These are phyloP conservation scores for Calameuta idolon DNA, from an alignment of 2,888 invertebrate genomes.

Conservation along the genomic window DNA sequence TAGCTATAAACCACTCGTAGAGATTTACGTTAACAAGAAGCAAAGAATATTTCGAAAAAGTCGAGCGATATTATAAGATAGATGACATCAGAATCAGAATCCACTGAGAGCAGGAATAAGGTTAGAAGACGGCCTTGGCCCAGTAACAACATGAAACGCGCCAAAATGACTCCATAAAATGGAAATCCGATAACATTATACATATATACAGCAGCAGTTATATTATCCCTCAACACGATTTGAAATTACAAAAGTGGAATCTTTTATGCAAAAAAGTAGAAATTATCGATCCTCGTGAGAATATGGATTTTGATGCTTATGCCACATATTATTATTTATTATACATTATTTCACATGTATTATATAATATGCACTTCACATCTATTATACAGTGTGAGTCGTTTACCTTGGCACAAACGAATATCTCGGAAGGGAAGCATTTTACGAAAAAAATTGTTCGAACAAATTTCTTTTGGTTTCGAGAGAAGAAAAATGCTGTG, in stretches of 20 bases:
- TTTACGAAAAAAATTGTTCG: too few species aligned
- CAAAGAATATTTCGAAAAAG: neutral
- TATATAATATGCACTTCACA: too few species aligned
- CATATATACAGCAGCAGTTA: neutral
- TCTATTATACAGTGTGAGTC: too few species aligned
- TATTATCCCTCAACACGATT: neutral
- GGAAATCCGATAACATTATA: neutral
- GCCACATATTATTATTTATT: too few species aligned
- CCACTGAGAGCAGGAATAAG: neutral
- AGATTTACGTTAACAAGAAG: neutral
- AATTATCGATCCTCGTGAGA: neutral
- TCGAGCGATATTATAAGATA: constrained; percentile 3
- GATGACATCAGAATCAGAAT: constrained; percentile 1
- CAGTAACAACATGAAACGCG: neutral
- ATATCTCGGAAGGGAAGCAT: too few species aligned
- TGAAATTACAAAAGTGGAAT: neutral
- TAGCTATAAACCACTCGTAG: neutral
- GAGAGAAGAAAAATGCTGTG: too few species aligned
- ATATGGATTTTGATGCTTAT: neutral
- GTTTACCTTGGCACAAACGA: too few species aligned
- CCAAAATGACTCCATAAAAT: constrained; percentile 6
- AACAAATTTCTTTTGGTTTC: too few species aligned
- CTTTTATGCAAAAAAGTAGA: neutral
- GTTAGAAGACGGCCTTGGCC: constrained; percentile 10
- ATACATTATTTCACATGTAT: too few species aligned